These are phyloP conservation scores for Cheilinus undulatus DNA, from an alignment of 2,113 vertebrate genomes.

Conservation along the genomic window DNA sequence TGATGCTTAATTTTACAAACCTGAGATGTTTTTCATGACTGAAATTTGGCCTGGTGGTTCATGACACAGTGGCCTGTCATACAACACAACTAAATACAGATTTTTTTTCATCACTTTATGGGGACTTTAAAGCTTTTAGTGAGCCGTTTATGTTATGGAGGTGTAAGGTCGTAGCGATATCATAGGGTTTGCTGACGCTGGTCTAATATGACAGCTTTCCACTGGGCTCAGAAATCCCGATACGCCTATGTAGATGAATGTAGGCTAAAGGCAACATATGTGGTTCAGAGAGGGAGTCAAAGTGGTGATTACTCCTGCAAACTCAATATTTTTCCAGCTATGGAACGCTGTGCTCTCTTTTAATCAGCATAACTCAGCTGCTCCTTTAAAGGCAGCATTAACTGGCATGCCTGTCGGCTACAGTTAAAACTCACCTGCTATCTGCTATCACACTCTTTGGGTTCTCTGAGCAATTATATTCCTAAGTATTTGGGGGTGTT, in stretches of 20 bases:
- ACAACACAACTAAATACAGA: too few species aligned
- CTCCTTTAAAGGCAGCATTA: slow-evolving; percentile 7
- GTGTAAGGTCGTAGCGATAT: too few species aligned
- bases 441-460: background rate
- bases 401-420: background rate
- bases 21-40: too few species aligned
- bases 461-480: background rate
- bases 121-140: too few species aligned
- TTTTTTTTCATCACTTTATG: too few species aligned
- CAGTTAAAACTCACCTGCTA: slow-evolving; percentile 7
- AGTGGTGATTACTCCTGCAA: background rate
- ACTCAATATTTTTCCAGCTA: background rate
- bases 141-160: too few species aligned
- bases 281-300: background rate
- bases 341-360: background rate
- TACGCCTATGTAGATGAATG: background rate
- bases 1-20: too few species aligned
- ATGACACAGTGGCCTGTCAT: too few species aligned
- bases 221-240: too few species aligned
- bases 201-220: too few species aligned
- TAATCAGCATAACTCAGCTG: background rate
- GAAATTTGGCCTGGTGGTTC: too few species aligned
- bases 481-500: background rate
- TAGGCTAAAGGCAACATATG: background rate
- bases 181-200: too few species aligned